Evolutionary conservation across 2,113 vertebrate species (phyloP).

Genomic region (Jacana jacana): DNA sequence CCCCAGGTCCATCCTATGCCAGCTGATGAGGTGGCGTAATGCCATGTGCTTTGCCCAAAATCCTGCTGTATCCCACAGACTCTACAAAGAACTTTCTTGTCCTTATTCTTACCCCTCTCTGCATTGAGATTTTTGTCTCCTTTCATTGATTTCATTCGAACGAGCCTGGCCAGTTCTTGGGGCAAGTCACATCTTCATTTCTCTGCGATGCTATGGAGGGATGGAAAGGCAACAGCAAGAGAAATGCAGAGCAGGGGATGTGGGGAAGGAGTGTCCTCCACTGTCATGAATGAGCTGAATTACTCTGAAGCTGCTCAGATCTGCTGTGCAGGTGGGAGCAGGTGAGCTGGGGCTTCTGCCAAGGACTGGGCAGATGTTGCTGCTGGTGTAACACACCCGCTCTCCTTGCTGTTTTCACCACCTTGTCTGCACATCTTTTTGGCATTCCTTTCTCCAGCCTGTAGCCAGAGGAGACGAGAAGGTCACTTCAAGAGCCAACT

Average conservation of each 20-base stretch:
- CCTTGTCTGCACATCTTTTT: background rate
- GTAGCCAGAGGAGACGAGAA: background rate
- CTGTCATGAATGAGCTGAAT: rapidly evolving
- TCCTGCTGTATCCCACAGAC: background rate
- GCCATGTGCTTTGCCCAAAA: background rate
- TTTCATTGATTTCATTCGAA: background rate
- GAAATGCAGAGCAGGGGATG: background rate
- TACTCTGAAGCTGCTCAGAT: background rate
- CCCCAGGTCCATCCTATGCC: background rate
- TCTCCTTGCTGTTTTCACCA: background rate
- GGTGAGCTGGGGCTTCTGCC: background rate
- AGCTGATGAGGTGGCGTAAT: background rate
- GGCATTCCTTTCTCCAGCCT: background rate
- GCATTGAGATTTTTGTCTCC: background rate
- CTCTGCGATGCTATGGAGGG: background rate
- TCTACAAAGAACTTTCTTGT: background rate
- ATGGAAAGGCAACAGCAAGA: background rate
- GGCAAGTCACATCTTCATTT: background rate
- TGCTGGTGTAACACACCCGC: background rate
- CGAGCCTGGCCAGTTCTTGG: background rate
- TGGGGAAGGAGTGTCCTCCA: background rate
- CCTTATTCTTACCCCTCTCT: background rate
- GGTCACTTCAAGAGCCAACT: background rate
- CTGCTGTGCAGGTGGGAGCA: background rate
- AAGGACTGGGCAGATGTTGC: background rate